These are phyloP conservation scores for Drosophila dunni DNA, from an alignment of 1,140 invertebrate genomes.

Conservation along the genomic window DNA sequence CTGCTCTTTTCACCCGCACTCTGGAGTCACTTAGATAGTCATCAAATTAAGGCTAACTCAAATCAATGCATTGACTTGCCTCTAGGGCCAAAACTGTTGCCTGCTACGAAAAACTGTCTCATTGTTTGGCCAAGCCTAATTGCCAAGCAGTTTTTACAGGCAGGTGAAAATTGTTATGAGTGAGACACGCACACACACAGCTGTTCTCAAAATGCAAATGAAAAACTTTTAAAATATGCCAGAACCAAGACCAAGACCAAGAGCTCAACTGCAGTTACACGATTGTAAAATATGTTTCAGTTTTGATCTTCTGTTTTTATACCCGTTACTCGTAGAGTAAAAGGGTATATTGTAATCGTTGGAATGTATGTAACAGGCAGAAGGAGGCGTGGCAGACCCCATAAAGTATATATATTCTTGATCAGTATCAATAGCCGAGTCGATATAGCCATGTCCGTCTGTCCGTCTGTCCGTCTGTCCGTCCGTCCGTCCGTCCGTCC, in stretches of 20 bases:
- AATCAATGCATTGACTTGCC: slow-evolving; percentile 64
- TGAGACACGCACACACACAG: slow-evolving; percentile 23
- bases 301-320: not conserved
- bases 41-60: slow-evolving; percentile 71
- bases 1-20: not conserved
- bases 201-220: slow-evolving; percentile 69
- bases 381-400: too few relatives aligned
- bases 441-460: too few relatives aligned
- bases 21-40: slow-evolving; percentile 55
- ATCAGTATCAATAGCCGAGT: too few relatives aligned
- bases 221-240: slow-evolving; percentile 77
- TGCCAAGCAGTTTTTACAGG: slow-evolving; percentile 49
- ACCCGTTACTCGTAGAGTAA: too few relatives aligned
- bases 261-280: slow-evolving; percentile 62
- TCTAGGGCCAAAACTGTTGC: slow-evolving; percentile 1
- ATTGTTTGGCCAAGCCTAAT: slow-evolving; percentile 71
- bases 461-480: too few relatives aligned
- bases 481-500: too few relatives aligned
- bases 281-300: slow-evolving; percentile 62
- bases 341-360: too few relatives aligned
- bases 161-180: slow-evolving; percentile 76
- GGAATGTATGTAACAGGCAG: too few relatives aligned
- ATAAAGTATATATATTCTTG: too few relatives aligned
- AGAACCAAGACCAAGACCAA: slow-evolving; percentile 15
- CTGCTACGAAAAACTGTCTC: slow-evolving; percentile 12